Evolutionary conservation across 2,888 invertebrate genomes (phyloP).

Genomic region (Zygothrica quintamaculata): DNA sequence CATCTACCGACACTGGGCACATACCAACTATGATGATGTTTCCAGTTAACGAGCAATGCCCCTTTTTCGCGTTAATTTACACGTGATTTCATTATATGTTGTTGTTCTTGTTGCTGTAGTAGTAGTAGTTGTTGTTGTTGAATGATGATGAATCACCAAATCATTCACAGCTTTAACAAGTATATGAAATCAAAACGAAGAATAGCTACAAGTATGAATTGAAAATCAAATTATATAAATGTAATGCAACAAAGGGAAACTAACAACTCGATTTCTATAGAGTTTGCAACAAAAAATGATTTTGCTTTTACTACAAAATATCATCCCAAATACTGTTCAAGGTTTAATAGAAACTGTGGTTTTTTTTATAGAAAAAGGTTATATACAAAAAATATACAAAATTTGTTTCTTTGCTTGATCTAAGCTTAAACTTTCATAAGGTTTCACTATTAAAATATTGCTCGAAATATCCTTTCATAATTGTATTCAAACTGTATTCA

Average conservation of each 20-base stretch:
- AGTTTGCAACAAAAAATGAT: too few species aligned
- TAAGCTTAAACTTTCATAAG: too few species aligned
- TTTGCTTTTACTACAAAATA: too few species aligned
- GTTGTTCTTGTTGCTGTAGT: too few species aligned
- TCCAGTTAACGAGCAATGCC: slow-evolving; percentile 69
- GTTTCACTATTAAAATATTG: too few species aligned
- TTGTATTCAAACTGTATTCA: neutral
- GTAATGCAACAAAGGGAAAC: neutral
- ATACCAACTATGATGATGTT: slow-evolving; percentile 40
- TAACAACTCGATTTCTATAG: neutral
- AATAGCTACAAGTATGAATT: neutral
- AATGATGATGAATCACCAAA: slow-evolving; percentile 57
- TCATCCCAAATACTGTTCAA: too few species aligned
- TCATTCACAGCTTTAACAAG: slow-evolving; percentile 43
- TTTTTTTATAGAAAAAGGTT: too few species aligned
- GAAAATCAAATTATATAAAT: neutral
- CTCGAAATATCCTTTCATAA: too few species aligned
- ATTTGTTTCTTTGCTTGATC: too few species aligned
- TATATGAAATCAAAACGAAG: neutral
- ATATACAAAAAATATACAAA: too few species aligned
- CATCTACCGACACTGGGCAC: slow-evolving; percentile 11
- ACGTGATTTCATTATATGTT: slow-evolving; percentile 51
- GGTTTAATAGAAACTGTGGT: too few species aligned
- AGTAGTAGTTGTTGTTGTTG: too few species aligned
- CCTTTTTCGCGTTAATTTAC: slow-evolving; percentile 61